Evolutionary conservation across 2,113 vertebrate genomes (phyloP).

Genomic region (Puma concolor): DNA sequence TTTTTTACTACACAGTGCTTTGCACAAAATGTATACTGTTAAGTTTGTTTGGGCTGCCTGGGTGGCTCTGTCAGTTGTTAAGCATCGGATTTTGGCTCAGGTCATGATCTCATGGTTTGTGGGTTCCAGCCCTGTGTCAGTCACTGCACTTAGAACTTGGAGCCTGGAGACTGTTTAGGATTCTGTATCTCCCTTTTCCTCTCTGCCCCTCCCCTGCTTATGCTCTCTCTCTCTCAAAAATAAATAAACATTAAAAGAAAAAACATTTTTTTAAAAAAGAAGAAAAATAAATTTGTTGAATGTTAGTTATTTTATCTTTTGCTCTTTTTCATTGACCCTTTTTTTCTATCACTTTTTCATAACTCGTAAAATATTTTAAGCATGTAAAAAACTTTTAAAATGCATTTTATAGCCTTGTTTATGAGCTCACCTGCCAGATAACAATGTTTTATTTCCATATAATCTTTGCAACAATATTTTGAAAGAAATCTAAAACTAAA

Average conservation of each 20-base stretch:
- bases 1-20: neutral
- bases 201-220: no score
- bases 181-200: no score
- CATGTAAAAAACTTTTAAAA: neutral
- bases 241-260: no score
- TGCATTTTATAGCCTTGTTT: neutral
- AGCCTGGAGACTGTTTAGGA: no score
- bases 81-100: no score
- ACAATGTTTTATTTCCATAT: neutral
- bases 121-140: no score
- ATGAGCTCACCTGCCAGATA: neutral
- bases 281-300: neutral
- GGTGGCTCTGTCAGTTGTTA: no score
- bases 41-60: neutral
- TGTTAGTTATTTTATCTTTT: neutral
- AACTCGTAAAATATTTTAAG: slow-evolving; percentile 40
- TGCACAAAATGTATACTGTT: neutral
- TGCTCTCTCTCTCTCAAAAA: no score
- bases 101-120: no score
- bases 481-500: slow-evolving; percentile 6
- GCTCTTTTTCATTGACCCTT: neutral
- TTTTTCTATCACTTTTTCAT: neutral
- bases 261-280: no score
- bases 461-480: neutral
- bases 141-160: no score